Conservation (phyloP, 2,797 vertebrate species). For the Sarcophilus harrisii region DNA sequence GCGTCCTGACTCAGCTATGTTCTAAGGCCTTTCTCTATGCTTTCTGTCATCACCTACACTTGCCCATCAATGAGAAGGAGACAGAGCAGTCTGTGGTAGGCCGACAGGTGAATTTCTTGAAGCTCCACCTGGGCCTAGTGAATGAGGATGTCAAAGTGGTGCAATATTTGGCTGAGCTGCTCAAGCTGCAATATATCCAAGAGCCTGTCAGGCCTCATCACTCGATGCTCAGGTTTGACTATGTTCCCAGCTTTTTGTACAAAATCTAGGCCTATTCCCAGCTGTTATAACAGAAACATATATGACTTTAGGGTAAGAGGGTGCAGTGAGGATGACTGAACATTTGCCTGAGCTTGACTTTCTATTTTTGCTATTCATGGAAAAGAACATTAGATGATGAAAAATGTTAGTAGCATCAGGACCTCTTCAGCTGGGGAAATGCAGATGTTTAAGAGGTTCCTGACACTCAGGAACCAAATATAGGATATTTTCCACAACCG, state of each 20-base stretch:
- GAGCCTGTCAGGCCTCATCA: slow-evolving; percentile 81
- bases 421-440: background rate
- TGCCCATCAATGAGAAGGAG: slow-evolving; percentile 90
- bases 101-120: slow-evolving; percentile 87
- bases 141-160: slow-evolving; percentile 94
- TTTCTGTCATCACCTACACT: slow-evolving; percentile 97
- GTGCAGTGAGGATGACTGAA: slow-evolving; percentile 12
- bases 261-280: slow-evolving; percentile 90
- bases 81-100: slow-evolving; percentile 82
- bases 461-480: background rate
- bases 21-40: slow-evolving; percentile 95
- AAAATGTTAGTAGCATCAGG: background rate
- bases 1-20: slow-evolving; percentile 91
- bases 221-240: slow-evolving; percentile 93
- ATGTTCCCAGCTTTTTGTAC: slow-evolving; percentile 96
- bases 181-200: slow-evolving; percentile 92
- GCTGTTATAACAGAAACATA: slow-evolving; percentile 58
- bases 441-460: slow-evolving; percentile 15
- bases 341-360: slow-evolving; percentile 62
- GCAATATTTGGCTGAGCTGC: slow-evolving; percentile 94
- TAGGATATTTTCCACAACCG: background rate
- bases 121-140: slow-evolving; percentile 91
- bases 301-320: slow-evolving; percentile 50
- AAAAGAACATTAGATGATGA: background rate
- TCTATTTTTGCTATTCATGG: slow-evolving; percentile 28